Evolutionary conservation across 2,113 vertebrate species (phyloP), one percentile per base, ranked within the genome.

Genomic region (Atherinomorus stipes): DNA sequence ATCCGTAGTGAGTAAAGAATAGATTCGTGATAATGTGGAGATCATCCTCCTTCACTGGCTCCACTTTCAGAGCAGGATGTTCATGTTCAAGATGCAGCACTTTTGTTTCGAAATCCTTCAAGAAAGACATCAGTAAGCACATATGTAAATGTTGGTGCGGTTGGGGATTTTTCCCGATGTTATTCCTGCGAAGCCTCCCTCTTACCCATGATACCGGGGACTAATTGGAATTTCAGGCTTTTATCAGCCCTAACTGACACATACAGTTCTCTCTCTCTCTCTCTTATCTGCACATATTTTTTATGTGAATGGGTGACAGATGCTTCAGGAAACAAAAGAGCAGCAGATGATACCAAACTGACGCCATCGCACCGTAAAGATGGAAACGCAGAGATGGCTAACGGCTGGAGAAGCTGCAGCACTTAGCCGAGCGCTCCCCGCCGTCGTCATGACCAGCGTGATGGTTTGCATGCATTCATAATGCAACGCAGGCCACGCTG

Each of bases 181-280:
- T 59, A 67, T 54, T 88, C 88, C 78, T 79, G 19, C 31, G 85
- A 74, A 88, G 76, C 77, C 61, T 44, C 59, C 65, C 61, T 63
- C 56, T 68, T 64, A 60, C 62, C 65, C 74, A 59, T 28, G 75
- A 85, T 81, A 63, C 70, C 65, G 38, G 86, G 71, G 64, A 89
- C 83, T 92, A 90, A 93, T 92, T 90, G 87, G 90, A 90, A 89
- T 91, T 89, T 34, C 63, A 76, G 83, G 74, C 85, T 91, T 91
- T 90, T 85, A 89, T 91, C 87, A 78, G 84, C 72, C 71, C 58
- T 21, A 69, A 87, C 78, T 82, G 85, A 89, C 88, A 87, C 79
- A 85, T 81, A 68, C 58, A 78, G 68, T 76, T 73, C 61, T 63
- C 52, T 49, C 64, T 37, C 58, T 45, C 67, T 60, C 65, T 76